Evolutionary conservation across 2,888 invertebrate species (phyloP).

Genomic region (Lycia hirtaria): DNA sequence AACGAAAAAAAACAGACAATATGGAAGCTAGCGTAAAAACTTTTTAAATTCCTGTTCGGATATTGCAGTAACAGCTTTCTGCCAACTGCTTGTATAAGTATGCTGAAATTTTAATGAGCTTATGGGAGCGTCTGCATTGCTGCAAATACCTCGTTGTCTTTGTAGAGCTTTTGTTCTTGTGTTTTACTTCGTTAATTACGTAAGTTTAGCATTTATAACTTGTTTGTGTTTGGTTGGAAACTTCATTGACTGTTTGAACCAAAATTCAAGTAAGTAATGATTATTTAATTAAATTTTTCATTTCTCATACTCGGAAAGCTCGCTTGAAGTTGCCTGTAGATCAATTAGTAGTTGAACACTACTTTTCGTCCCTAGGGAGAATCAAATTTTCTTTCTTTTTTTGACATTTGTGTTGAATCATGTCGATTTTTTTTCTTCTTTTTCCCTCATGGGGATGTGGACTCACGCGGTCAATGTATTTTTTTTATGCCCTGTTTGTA

Average conservation of each 20-base stretch:
- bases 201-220: not conserved
- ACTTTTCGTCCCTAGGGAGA: too few species aligned
- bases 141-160: slow-evolving; percentile 39
- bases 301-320: too few species aligned
- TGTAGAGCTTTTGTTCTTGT: slow-evolving; percentile 12
- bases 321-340: too few species aligned
- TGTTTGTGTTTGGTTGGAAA: too few species aligned
- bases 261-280: not conserved
- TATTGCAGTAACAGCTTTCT: slow-evolving; percentile 51
- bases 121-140: slow-evolving; percentile 43
- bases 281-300: not conserved
- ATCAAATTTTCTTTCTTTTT: too few species aligned
- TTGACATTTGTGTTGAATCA: too few species aligned
- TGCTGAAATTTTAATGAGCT: slow-evolving; percentile 64
- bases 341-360: too few species aligned
- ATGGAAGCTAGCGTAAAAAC: slow-evolving; percentile 50
- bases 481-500: too few species aligned
- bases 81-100: slow-evolving; percentile 53
- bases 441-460: too few species aligned
- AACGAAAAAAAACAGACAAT: slow-evolving; percentile 42
- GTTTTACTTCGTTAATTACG: slow-evolving; percentile 3
- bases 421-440: too few species aligned
- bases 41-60: slow-evolving; percentile 59
- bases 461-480: too few species aligned
- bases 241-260: too few species aligned